These are phyloP conservation scores for Danaus plexippus DNA, from an alignment of 1,140 invertebrate genomes.

Conservation along the genomic window DNA sequence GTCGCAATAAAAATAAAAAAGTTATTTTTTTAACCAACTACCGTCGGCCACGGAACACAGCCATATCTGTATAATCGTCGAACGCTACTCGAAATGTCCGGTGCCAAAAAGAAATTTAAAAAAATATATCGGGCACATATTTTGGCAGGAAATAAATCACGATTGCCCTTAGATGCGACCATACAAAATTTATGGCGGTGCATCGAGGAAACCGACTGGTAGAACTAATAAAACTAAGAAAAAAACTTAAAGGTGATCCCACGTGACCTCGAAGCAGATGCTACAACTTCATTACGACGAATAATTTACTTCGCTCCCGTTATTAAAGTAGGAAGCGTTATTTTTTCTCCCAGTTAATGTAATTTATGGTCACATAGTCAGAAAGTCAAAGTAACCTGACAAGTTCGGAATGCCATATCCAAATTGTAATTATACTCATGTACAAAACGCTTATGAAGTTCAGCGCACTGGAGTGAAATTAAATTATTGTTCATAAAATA, in stretches of 20 bases:
- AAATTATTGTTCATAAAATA: constrained; percentile 25
- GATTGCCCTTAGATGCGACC: constrained; percentile 45
- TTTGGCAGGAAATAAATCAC: constrained; percentile 70
- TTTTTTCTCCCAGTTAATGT: constrained; percentile 56
- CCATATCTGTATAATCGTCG: constrained; percentile 62
- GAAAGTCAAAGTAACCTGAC: constrained; percentile 32
- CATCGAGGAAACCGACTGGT: constrained; percentile 38
- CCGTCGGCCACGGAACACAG: constrained; percentile 58
- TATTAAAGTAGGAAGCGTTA: constrained; percentile 60
- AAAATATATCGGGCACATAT: constrained; percentile 54
- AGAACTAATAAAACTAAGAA: constrained; percentile 46
- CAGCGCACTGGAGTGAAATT: constrained; percentile 18
- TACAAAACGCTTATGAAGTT: constrained; percentile 24
- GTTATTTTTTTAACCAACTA: constrained; percentile 56
- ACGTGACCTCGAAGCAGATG: constrained; percentile 58
- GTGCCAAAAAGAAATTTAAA: constrained; percentile 52
- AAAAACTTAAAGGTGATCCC: constrained; percentile 49
- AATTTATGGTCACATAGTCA: constrained; percentile 57
- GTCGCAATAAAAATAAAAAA: constrained; percentile 48
- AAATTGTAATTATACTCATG: constrained; percentile 32
- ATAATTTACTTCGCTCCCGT: constrained; percentile 67
- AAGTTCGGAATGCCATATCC: constrained; percentile 27
- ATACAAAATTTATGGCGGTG: constrained; percentile 64
- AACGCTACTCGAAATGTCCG: constrained; percentile 63
- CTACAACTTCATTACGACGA: constrained; percentile 60